Base-by-base conservation (phyloP, 2,113 vertebrate genomes). In the Odontophorus gujanensis region DNA sequence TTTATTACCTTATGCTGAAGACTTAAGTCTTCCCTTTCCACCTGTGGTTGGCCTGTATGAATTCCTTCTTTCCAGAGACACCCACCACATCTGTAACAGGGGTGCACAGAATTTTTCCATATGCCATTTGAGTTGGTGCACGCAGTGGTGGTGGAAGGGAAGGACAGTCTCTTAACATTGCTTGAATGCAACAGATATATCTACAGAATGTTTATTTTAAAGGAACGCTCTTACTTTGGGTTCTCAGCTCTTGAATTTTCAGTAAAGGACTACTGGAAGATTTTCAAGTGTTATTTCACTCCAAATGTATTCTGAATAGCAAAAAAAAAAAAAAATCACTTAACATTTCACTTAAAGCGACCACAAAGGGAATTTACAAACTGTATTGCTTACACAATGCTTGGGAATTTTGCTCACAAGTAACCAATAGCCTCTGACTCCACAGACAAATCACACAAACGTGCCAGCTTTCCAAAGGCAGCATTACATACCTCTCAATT, bases 31-130 rank as follows among this genome's bases (percentile, higher is more conserved):
- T 73, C 18, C 3, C 34, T 30, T 50, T 68, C 73, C 57, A 58
- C 19, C 19, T n/a, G 19, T n/a, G 19, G 18, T 57, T 10, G 28
- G 53, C 51, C 28, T 55, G 17, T 55, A 18, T 19, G 16, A 57
- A 83, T 32, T 36, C 50, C 25, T 76, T n/a, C 30, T 61, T 59
- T 40, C n/a, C 24, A 13, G 22, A 89, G 24, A 53, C 8, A 51
- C 42, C 55, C 50, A 11, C 43, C 16, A 84, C 67, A 19, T 7
- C 62, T 45, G 34, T 7, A 15, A 11, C 9, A 51, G 14, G 24
- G 11, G 17, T 8, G 50, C 0, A 0, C 17, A 17, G 7, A 4
- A 67, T 38, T 55, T 62, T 69, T 19, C 28, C 34, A 8, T 7
- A 9, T 11, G 21, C 13, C 51, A 4, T n/a, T 43, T 43, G 7